These are phyloP conservation scores for Leptodirus hochenwartii DNA, from an alignment of 2,888 invertebrate species.

Conservation along the genomic window DNA sequence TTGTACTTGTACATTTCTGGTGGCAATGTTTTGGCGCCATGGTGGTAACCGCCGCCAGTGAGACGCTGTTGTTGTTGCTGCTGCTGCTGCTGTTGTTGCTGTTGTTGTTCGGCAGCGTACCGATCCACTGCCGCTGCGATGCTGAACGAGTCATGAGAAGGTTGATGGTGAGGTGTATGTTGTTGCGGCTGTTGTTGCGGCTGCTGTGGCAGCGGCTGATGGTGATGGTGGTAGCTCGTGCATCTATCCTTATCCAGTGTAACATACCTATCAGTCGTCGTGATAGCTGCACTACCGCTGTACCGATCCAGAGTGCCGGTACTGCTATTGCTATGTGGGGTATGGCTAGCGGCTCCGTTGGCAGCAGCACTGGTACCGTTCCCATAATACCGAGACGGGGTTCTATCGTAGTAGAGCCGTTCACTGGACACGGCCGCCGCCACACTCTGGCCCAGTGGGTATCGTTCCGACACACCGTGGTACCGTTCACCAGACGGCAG, in stretches of 20 bases:
- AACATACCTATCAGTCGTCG: slow-evolving; percentile 18
- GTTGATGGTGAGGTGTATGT: slow-evolving; percentile 4
- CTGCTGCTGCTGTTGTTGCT: slow-evolving; percentile 7
- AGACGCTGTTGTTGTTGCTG: slow-evolving; percentile 14
- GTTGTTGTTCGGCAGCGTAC: slow-evolving; percentile 14
- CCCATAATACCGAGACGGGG: no score
- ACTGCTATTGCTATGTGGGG: slow-evolving; percentile 17
- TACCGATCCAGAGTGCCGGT: slow-evolving; percentile 17
- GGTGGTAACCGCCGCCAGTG: slow-evolving; percentile 21
- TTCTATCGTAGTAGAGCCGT: slow-evolving; percentile 15
- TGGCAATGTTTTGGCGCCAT: slow-evolving; percentile 22
- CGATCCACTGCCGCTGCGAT: slow-evolving; percentile 20
- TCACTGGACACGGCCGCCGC: slow-evolving; percentile 28
- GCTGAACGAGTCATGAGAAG: slow-evolving; percentile 10
- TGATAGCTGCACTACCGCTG: slow-evolving; percentile 23
- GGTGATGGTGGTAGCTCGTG: slow-evolving; percentile 10
- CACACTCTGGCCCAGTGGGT: slow-evolving; percentile 28
- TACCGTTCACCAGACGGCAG: slow-evolving; percentile 24
- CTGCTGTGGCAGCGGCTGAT: slow-evolving; percentile 6
- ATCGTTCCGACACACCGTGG: slow-evolving; percentile 24
- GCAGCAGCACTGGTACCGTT: slow-evolving; percentile 17
- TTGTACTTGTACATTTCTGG: slow-evolving; percentile 22
- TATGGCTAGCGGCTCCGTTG: no score
- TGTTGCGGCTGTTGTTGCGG: slow-evolving; percentile 8
- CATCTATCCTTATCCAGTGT: slow-evolving; percentile 21